A percentile compares a stretch with the other conserved stretches of the same genome.
These are phyloP conservation scores for Crotalus helleri DNA, from an alignment of 2,113 vertebrate genomes.

Conservation along the genomic window DNA sequence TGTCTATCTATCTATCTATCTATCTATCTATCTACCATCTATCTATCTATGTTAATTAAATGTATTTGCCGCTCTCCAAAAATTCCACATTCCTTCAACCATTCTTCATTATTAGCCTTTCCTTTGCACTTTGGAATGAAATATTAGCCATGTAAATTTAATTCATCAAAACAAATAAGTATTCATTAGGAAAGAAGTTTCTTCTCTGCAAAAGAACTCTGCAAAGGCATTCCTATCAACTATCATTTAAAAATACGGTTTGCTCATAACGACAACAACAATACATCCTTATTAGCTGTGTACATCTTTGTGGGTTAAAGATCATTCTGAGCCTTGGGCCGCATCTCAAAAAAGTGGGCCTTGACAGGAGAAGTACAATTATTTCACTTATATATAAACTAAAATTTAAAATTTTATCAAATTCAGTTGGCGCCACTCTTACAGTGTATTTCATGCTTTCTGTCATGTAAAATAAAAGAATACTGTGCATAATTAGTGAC, in stretches of 20 bases:
- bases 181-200: not conserved
- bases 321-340: not conserved
- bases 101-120: not conserved
- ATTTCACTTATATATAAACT: not conserved
- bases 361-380: not conserved
- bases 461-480: not conserved
- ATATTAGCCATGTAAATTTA: not conserved
- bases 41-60: not conserved
- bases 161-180: not conserved
- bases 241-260: not conserved
- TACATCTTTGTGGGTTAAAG: not conserved
- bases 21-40: no score
- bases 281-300: not conserved
- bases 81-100: not conserved
- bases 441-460: not conserved
- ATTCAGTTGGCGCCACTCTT: not conserved
- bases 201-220: not conserved
- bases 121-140: not conserved
- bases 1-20: no score
- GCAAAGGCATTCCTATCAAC: not conserved
- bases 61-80: not conserved
- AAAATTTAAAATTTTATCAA: not conserved
- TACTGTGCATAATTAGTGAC: not conserved
- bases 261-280: not conserved
- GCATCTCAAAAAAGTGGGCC: not conserved